phyloP scores from a whole-genome alignment of 2,113 vertebrate species.

The Lophius piscatorius region DNA sequence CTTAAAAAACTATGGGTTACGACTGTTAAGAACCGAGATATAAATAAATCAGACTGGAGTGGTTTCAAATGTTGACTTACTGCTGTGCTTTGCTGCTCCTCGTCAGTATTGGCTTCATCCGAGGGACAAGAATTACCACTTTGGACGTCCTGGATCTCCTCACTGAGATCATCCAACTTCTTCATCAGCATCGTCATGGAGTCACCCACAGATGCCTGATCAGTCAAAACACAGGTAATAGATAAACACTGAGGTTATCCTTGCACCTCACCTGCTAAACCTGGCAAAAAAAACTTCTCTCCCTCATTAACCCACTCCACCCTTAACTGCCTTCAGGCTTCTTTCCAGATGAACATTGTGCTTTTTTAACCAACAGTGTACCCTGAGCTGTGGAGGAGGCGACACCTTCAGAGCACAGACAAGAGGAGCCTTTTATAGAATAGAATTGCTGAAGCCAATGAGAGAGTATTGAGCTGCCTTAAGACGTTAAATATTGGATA shows the following conservation, averaged over 20 bases:
- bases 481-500: too few relatives aligned
- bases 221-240: slow-evolving; percentile 22
- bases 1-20: neutral
- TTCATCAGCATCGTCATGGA: slow-evolving; percentile 83
- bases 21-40: neutral
- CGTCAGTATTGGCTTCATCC: slow-evolving; percentile 48
- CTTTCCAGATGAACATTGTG: slow-evolving; percentile 24
- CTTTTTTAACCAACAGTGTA: slow-evolving; percentile 22
- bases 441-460: neutral
- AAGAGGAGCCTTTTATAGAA: neutral
- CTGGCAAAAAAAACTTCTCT: slow-evolving; percentile 13
- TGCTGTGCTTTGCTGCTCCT: slow-evolving; percentile 43
- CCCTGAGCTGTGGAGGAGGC: slow-evolving; percentile 23
- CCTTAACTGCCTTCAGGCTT: slow-evolving; percentile 23
- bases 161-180: slow-evolving; percentile 81
- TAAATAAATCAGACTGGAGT: neutral
- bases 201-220: slow-evolving; percentile 65
- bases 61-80: slow-evolving; percentile 61
- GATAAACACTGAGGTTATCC: slow-evolving; percentile 23
- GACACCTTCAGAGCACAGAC: slow-evolving; percentile 23
- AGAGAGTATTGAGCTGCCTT: too few relatives aligned
- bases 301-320: slow-evolving; percentile 30
- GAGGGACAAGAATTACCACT: slow-evolving; percentile 59
- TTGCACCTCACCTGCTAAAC: slow-evolving; percentile 1
- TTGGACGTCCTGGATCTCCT: slow-evolving; percentile 79